Conservation (phyloP, 2,888 invertebrate species). For the Thera britannica region DNA sequence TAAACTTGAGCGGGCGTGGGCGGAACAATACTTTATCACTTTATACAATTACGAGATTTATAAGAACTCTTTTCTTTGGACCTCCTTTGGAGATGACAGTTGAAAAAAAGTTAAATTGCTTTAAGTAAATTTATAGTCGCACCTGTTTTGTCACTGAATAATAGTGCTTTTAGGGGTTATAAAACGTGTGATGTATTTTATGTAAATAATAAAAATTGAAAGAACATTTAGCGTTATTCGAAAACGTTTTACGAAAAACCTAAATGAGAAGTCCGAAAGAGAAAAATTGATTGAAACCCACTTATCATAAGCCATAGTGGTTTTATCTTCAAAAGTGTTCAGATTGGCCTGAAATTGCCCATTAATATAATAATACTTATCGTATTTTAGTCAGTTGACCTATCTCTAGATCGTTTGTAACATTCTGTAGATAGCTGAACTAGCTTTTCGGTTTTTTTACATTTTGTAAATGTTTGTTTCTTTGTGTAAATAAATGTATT, state of each 20-base stretch:
- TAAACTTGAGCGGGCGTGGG: conserved; percentile 42
- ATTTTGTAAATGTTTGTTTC: too few species aligned
- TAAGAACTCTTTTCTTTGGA: conserved; percentile 29
- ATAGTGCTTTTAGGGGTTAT: conserved; percentile 26
- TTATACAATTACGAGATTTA: conserved; percentile 57
- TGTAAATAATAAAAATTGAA: background rate
- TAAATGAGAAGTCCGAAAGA: too few species aligned
- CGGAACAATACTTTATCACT: conserved; percentile 57
- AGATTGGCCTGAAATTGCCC: too few species aligned
- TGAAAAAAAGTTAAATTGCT: conserved; percentile 13
- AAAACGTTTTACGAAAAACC: background rate
- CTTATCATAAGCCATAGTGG: too few species aligned
- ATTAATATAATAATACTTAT: too few species aligned
- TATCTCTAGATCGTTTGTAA: too few species aligned
- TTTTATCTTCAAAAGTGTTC: too few species aligned
- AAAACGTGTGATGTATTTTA: conserved; percentile 2
- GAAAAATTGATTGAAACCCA: too few species aligned
- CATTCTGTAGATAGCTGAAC: too few species aligned
- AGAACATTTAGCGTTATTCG: background rate
- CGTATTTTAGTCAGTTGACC: too few species aligned
- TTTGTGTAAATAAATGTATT: too few species aligned
- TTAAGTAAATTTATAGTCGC: conserved; percentile 21
- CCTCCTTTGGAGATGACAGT: conserved; percentile 30
- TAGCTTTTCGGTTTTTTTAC: too few species aligned
- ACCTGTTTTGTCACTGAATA: conserved; percentile 12